phyloP scores from a whole-genome alignment of 1,140 invertebrate genomes.

The Harlomillsia oculata region DNA sequence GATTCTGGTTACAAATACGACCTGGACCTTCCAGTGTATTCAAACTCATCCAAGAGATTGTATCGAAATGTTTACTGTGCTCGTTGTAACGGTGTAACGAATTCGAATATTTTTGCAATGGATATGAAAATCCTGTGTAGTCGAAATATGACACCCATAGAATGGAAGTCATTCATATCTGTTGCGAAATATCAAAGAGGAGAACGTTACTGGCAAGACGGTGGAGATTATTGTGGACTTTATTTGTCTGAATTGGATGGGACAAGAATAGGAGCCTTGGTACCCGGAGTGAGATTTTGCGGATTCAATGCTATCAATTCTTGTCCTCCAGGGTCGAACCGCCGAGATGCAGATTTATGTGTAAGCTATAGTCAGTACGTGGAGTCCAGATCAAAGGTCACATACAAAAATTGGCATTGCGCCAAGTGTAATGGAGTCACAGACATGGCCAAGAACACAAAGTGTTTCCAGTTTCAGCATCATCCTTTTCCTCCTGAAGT shows the following conservation, averaged over 20 bases:
- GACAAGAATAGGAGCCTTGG: not conserved
- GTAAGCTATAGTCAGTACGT: conserved; percentile 13
- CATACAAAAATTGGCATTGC: conserved; percentile 42
- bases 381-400: not conserved
- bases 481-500: too few species aligned
- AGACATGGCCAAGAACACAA: conserved; percentile 3
- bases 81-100: conserved; percentile 34
- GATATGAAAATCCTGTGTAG: conserved; percentile 14
- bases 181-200: conserved; percentile 5
- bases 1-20: conserved; percentile 1
- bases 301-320: not conserved
- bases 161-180: conserved; percentile 5
- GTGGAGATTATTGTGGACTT: not conserved
- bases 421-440: conserved; percentile 37
- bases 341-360: conserved; percentile 5
- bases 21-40: conserved; percentile 27
- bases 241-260: not conserved
- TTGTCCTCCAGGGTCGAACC: conserved; percentile 5
- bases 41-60: conserved; percentile 11
- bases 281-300: conserved; percentile 28
- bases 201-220: conserved; percentile 2
- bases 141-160: not conserved
- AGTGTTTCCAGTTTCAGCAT: conserved; percentile 1
- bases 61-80: conserved; percentile 39
- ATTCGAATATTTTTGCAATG: not conserved